Base-by-base conservation (phyloP, 2,113 vertebrate genomes). In the Carassius carassius region DNA sequence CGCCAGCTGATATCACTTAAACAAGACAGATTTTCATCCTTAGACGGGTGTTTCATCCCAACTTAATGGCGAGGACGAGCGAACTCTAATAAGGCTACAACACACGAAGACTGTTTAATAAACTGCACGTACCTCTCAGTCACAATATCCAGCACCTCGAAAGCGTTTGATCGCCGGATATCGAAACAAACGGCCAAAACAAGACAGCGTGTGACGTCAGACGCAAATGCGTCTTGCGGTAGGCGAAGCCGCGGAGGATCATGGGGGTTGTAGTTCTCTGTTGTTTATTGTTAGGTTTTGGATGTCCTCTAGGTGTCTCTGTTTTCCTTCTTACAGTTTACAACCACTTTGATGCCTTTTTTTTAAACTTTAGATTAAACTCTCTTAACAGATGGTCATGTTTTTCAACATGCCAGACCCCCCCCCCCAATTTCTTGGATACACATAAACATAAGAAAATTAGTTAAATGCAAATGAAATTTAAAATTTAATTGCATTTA, bases 101-200 rank as follows among this genome's bases (percentile, higher is more conserved):
- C 41, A 44, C 32, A 37, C 23, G 16, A 54, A 44, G 21, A 72
- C 14, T 76, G 73, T 14, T 17, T 9, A 79, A 17, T 81, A 23
- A 82, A 84, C 73, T 47, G 62, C 83, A 81, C 84, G 17, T 91
- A 94, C 92, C 91, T 81, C 83, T 78, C 73, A 73, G 84, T 87
- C 19, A 88, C 49, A 85, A 85, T 62, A 65, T 29, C 65, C 78
- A 81, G 23, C 77, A 63, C 35, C 82, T 19, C 67, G 37, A 82
- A 86, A 90, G n/a, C 78, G 84, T 19, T 88, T 86, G 87, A 87
- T 79, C 82, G 86, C 88, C 89, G 90, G 89, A 92, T 89, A 92
- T 88, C 89, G 89, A 93, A 92, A 95, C 90, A 92, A 94, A 91
- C 90, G 91, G 92, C 90, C 92, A 93, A 94, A 94, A 95, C 93